These are phyloP conservation scores for Drosophila falleni DNA, from an alignment of 2,888 invertebrate genomes.

Conservation along the genomic window DNA sequence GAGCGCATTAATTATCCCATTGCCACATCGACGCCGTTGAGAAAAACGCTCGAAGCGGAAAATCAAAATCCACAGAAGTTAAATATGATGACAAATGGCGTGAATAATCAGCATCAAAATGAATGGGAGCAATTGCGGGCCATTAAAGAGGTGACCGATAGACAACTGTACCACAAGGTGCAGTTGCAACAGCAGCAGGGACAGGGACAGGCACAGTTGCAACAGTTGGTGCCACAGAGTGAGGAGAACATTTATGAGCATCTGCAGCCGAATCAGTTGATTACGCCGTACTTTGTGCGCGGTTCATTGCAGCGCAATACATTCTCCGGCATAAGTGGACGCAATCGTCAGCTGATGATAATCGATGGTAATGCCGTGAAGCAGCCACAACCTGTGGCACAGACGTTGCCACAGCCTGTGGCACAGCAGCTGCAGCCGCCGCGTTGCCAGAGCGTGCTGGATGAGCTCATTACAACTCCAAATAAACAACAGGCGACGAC, in stretches of 20 bases:
- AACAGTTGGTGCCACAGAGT: constrained; percentile 49
- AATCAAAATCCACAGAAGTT: not conserved
- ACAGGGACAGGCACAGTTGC: constrained; percentile 15
- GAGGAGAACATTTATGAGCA: constrained; percentile 82
- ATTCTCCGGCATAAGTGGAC: constrained; percentile 77
- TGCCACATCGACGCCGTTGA: constrained; percentile 61
- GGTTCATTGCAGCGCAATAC: constrained; percentile 84
- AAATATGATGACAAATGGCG: not conserved
- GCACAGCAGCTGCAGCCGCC: constrained; percentile 54
- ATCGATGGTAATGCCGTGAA: constrained; percentile 66
- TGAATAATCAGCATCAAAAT: constrained; percentile 8
- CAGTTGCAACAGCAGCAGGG: constrained; percentile 74
- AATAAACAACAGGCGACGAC: not conserved
- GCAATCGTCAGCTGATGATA: constrained; percentile 78
- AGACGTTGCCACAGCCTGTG: constrained; percentile 33
- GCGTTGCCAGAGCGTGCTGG: constrained; percentile 84
- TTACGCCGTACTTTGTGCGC: constrained; percentile 73
- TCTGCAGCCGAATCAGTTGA: constrained; percentile 53
- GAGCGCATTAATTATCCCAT: constrained; percentile 35
- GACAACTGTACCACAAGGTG: constrained; percentile 82
- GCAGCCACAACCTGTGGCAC: constrained; percentile 31
- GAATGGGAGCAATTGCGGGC: constrained; percentile 84
- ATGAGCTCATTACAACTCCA: constrained; percentile 68
- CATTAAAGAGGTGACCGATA: constrained; percentile 84
- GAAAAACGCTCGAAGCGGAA: constrained; percentile 12